Percentiles rank a stretch among this genome's conserved stretches.
Evolutionary conservation across 1,140 invertebrate genomes (phyloP).

Genomic region (Zophobas atratus): DNA sequence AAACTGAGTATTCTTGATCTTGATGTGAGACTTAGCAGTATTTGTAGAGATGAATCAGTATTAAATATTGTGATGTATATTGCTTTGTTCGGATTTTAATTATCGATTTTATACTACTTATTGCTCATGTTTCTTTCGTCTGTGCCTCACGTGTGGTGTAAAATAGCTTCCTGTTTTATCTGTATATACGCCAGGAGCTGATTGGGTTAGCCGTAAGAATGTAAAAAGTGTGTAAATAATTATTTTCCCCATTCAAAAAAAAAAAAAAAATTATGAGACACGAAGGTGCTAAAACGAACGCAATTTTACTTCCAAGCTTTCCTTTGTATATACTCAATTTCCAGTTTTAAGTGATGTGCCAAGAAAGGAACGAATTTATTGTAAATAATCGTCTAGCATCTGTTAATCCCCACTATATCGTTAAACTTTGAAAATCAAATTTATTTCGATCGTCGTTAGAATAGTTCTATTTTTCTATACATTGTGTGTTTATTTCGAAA

Average conservation of each 20-base stretch:
- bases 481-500: slow-evolving; percentile 7
- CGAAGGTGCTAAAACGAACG: slow-evolving; percentile 36
- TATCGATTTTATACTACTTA: slow-evolving; percentile 26
- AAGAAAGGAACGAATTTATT: slow-evolving; percentile 42
- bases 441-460: slow-evolving; percentile 31
- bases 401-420: slow-evolving; percentile 1
- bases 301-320: slow-evolving; percentile 16
- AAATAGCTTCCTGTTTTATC: slow-evolving; percentile 20
- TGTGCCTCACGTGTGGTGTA: slow-evolving; percentile 43
- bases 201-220: slow-evolving; percentile 29
- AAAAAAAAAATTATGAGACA: not conserved
- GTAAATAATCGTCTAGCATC: slow-evolving; percentile 15
- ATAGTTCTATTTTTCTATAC: slow-evolving; percentile 45
- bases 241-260: slow-evolving; percentile 18
- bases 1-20: slow-evolving; percentile 5
- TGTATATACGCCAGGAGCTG: slow-evolving; percentile 31
- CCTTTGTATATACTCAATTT: slow-evolving; percentile 21
- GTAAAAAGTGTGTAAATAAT: slow-evolving; percentile 33
- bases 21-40: slow-evolving; percentile 43
- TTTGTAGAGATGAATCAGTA: slow-evolving; percentile 35
- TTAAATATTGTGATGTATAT: slow-evolving; percentile 45
- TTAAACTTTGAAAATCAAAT: slow-evolving; percentile 10
- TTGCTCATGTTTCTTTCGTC: slow-evolving; percentile 38
- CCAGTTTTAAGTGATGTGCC: slow-evolving; percentile 21
- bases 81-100: slow-evolving; percentile 26